phyloP scores from a whole-genome alignment of 2,888 invertebrate genomes.

The Dioctria linearis region DNA sequence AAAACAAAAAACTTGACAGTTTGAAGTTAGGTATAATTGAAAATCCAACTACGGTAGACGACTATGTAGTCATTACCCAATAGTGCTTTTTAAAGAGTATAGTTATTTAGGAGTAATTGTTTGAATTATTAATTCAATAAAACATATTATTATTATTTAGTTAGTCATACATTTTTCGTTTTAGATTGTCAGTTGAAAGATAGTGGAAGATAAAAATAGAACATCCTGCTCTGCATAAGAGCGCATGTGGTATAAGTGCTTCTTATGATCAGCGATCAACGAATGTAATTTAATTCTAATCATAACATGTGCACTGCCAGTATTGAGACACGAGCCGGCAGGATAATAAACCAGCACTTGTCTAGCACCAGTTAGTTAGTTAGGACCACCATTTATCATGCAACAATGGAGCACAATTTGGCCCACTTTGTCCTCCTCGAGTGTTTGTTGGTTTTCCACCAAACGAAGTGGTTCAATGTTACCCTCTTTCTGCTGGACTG shows the following conservation, averaged over 20 bases:
- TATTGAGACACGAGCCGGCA: conserved; percentile 34
- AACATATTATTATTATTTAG: not conserved
- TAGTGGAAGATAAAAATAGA: not conserved
- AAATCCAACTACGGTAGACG: not conserved
- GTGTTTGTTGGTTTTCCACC: conserved; percentile 59
- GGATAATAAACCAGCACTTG: conserved; percentile 52
- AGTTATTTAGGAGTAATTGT: not conserved
- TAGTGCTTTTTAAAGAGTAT: not conserved
- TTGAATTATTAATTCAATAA: not conserved
- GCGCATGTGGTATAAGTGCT: conserved; percentile 44
- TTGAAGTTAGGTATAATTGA: not conserved
- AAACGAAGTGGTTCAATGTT: conserved; percentile 54
- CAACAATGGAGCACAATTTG: conserved; percentile 59
- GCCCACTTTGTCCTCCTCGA: conserved; percentile 58
- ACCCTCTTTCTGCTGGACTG: not conserved
- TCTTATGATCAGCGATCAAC: conserved; percentile 35
- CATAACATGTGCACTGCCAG: conserved; percentile 56
- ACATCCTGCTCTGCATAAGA: conserved; percentile 5
- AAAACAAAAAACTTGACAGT: not conserved
- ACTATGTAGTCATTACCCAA: not conserved
- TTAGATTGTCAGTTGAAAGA: no score
- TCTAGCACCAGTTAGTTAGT: conserved; percentile 52
- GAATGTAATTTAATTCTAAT: conserved; percentile 56
- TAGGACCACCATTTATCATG: conserved; percentile 55
- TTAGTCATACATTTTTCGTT: no score